phyloP scores from a whole-genome alignment of 2,888 invertebrate species.

The Sinhomidia bicolor region DNA sequence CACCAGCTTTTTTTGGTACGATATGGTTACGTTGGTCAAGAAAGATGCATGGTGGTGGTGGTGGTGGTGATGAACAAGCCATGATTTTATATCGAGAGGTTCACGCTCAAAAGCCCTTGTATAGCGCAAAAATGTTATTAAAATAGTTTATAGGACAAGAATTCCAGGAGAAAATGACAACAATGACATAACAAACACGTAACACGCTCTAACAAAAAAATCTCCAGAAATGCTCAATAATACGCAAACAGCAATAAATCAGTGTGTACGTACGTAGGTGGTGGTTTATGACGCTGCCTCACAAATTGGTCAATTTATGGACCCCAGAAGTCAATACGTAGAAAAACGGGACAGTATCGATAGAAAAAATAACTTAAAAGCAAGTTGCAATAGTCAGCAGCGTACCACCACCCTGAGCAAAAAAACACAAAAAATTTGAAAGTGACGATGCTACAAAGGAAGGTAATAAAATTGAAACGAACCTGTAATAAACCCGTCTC shows the following conservation, averaged over 20 bases:
- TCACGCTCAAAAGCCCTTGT: no score
- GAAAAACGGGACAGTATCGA: conserved; percentile 59
- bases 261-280: conserved; percentile 39
- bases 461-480: conserved; percentile 50
- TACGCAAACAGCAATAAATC: conserved; percentile 44
- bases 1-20: background rate
- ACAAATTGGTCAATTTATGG: conserved; percentile 65
- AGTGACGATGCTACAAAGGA: conserved; percentile 13
- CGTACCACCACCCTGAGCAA: conserved; percentile 54
- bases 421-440: conserved; percentile 38
- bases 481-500: conserved; percentile 69
- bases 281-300: conserved; percentile 58
- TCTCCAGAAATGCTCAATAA: background rate
- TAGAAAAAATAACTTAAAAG: conserved; percentile 23
- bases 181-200: conserved; percentile 19
- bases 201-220: background rate
- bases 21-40: conserved; percentile 9
- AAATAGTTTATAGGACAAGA: background rate
- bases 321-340: conserved; percentile 41
- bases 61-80: background rate
- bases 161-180: conserved; percentile 9
- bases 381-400: background rate
- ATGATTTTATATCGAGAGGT: no score
- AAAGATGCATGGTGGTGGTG: background rate
- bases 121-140: no score